Percentiles rank a stretch among this genome's conserved stretches.
phyloP scores from a whole-genome alignment of 2,888 invertebrate genomes.

The Oscheius sp. region DNA sequence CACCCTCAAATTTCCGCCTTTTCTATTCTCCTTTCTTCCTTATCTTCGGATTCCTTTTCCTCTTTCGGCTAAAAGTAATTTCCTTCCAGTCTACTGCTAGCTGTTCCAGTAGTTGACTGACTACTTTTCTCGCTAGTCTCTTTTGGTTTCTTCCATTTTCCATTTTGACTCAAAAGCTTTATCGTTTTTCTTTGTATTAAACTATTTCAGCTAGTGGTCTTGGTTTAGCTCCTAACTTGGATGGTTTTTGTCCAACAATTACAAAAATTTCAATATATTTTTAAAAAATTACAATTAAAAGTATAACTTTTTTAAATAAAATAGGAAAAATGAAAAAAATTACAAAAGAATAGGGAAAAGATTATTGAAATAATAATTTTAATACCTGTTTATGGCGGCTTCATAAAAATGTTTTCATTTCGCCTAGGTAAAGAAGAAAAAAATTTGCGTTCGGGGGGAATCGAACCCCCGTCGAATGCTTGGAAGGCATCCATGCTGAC shows the following conservation, averaged over 20 bases:
- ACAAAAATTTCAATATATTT: neutral
- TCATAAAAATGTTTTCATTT: too few relatives aligned
- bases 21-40: too few relatives aligned
- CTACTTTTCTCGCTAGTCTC: neutral
- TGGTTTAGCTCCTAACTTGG: too few relatives aligned
- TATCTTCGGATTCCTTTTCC: neutral
- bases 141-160: neutral
- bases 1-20: neutral
- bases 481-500: constrained; percentile 54
- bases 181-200: too few relatives aligned
- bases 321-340: neutral
- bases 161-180: neutral
- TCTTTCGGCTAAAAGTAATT: neutral
- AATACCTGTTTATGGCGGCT: too few relatives aligned
- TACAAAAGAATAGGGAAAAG: too few relatives aligned
- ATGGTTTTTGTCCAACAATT: neutral
- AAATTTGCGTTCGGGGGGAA: constrained; percentile 44
- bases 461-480: constrained; percentile 54
- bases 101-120: neutral
- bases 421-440: too few relatives aligned
- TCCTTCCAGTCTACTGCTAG: neutral
- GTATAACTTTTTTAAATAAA: neutral
- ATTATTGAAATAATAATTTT: too few relatives aligned
- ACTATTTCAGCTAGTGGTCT: too few relatives aligned
- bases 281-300: neutral